phyloP scores from a whole-genome alignment of 2,797 vertebrate genomes.

The Aphelocoma californica region DNA sequence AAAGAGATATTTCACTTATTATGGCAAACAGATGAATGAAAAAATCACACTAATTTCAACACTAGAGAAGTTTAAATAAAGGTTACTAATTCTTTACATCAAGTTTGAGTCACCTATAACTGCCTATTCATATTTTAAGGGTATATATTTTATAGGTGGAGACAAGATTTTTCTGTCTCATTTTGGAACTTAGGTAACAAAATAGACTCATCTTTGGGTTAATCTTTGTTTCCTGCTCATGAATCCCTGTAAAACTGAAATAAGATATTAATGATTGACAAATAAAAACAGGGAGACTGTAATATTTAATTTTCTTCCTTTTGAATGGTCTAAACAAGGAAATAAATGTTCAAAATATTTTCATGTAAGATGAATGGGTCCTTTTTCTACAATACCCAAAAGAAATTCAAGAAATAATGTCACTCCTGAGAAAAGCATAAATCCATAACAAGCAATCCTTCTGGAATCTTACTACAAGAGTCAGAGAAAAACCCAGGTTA shows the following conservation, averaged over 20 bases:
- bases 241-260: background rate
- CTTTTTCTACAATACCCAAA: background rate
- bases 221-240: background rate
- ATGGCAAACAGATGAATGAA: conserved; percentile 21
- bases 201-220: background rate
- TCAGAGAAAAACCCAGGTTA: background rate
- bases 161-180: background rate
- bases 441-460: background rate
- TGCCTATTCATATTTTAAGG: background rate
- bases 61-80: background rate
- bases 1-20: background rate
- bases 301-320: background rate
- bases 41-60: background rate
- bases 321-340: background rate
- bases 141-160: background rate
- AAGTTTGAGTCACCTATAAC: background rate
- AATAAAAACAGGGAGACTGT: background rate
- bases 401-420: background rate
- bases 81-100: background rate
- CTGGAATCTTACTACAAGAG: background rate
- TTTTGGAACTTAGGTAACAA: background rate
- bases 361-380: background rate
- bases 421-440: background rate
- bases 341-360: background rate
- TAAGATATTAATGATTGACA: background rate